A percentile compares a stretch with the other conserved stretches of the same genome.
These are phyloP conservation scores for Agriotes lineatus DNA, from an alignment of 2,888 invertebrate species.

Conservation along the genomic window DNA sequence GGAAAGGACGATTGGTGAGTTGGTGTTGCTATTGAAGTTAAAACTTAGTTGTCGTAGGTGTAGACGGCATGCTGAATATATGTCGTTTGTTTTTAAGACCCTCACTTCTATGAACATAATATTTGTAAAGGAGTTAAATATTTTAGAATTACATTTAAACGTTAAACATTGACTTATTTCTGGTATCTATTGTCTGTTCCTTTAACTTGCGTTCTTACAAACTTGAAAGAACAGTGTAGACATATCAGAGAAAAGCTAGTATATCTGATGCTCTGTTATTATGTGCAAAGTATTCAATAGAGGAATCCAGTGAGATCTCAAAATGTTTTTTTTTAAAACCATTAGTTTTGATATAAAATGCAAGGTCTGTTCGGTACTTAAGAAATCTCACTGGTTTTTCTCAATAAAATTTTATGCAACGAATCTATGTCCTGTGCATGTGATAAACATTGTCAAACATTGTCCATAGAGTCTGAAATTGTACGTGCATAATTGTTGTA, in stretches of 20 bases:
- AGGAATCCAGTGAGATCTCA: no score
- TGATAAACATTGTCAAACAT: background rate
- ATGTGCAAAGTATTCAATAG: no score
- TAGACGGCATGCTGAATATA: slow-evolving; percentile 33
- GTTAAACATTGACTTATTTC: background rate
- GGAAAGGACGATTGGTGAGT: slow-evolving; percentile 74
- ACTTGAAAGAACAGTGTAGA: no score
- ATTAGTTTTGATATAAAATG: no score
- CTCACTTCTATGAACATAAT: background rate
- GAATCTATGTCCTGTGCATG: background rate
- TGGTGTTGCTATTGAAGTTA: slow-evolving; percentile 44
- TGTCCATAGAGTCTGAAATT: background rate
- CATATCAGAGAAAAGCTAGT: no score
- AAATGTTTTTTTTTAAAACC: no score
- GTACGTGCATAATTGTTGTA: slow-evolving; percentile 3
- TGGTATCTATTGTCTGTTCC: background rate
- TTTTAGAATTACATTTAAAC: no score
- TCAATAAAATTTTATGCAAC: no score
- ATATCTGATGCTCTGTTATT: no score
- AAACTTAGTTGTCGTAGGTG: slow-evolving; percentile 44
- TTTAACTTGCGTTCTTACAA: background rate
- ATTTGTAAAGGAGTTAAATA: background rate
- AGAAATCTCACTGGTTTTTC: no score
- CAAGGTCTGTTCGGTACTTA: no score
- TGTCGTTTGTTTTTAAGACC: slow-evolving; percentile 9